Conservation (phyloP, 64 coral and sea anemone species). For the Dendronephthya gigantea region DNA sequence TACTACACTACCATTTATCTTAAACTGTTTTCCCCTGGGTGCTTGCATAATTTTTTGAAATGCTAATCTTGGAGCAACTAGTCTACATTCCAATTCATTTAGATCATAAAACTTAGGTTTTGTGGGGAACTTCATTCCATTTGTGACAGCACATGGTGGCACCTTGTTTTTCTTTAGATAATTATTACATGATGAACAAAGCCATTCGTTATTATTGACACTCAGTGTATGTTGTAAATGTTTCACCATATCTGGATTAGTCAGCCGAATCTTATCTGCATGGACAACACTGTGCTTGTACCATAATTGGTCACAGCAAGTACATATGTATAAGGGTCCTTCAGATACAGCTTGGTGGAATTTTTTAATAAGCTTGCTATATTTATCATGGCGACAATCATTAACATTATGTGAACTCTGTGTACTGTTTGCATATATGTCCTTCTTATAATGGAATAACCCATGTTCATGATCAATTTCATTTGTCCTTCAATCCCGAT, state of each 20-base stretch:
- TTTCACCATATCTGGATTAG: slow-evolving; percentile 10
- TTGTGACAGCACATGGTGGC: no score
- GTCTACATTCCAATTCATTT: no score
- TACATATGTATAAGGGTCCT: slow-evolving; percentile 7
- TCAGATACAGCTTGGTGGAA: slow-evolving; percentile 2
- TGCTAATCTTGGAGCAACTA: no score
- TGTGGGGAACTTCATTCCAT: no score
- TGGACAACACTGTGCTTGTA: slow-evolving; percentile 11
- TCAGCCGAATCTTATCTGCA: slow-evolving; percentile 10
- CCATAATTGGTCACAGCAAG: slow-evolving; percentile 12
- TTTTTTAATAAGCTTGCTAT: slow-evolving; percentile 14
- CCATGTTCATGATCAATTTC: no score
- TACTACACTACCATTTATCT: no score
- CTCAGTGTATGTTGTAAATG: slow-evolving; percentile 10
- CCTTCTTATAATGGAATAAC: no score
- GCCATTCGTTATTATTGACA: slow-evolving; percentile 12
- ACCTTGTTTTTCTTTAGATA: no score
- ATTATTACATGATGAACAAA: slow-evolving; percentile 7
- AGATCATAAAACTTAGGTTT: no score
- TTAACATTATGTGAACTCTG: neutral
- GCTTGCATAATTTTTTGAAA: no score
- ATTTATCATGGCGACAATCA: neutral
- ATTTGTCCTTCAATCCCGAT: no score
- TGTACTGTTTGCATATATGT: neutral
- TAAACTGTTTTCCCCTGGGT: no score